These are phyloP conservation scores for Danio tinwini DNA, from an alignment of 2,797 vertebrate genomes.

Conservation along the genomic window DNA sequence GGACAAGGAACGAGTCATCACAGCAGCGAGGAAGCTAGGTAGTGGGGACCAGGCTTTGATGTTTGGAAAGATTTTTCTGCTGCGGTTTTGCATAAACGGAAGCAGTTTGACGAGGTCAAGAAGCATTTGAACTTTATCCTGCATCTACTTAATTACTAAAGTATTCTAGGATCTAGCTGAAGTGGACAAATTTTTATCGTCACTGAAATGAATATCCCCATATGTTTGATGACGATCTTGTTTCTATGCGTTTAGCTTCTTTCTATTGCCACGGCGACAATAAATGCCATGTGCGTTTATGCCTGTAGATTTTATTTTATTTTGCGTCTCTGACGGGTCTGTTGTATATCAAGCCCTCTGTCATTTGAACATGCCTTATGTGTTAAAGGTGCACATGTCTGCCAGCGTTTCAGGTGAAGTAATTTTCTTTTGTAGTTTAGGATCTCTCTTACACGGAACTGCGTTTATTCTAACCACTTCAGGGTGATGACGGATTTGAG, in stretches of 20 bases:
- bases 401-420: background rate
- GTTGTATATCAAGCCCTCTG: background rate
- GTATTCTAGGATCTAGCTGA: background rate
- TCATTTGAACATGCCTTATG: background rate
- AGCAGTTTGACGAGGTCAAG: background rate
- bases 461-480: background rate
- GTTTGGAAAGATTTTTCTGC: background rate
- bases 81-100: background rate
- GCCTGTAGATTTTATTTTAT: too few species aligned
- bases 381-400: background rate
- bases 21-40: background rate
- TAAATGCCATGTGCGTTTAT: too few species aligned
- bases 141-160: background rate
- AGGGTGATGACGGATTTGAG: background rate
- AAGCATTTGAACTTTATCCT: background rate
- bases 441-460: background rate
- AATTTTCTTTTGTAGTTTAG: background rate
- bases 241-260: background rate
- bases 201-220: background rate
- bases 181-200: background rate
- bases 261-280: too few species aligned
- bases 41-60: background rate
- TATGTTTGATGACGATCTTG: background rate
- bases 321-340: background rate
- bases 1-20: background rate